Evolutionary conservation across 2,888 invertebrate genomes (phyloP), one percentile per base, ranked within the genome.

Genomic region (Dryocosmus kuriphilus): DNA sequence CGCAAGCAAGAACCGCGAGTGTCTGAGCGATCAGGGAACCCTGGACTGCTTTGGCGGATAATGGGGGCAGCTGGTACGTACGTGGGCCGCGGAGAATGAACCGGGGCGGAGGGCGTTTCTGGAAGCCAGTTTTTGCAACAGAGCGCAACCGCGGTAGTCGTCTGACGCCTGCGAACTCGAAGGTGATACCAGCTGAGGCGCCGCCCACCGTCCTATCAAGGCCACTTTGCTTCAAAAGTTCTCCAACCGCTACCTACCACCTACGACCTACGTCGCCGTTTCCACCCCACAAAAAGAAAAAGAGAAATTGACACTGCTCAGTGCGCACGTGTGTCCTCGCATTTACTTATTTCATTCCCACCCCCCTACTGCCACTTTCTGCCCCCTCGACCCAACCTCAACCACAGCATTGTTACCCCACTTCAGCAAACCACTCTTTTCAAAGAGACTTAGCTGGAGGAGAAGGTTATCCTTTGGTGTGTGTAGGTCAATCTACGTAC

Each of bases 201-300:
- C 88, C 91, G 91, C 91, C 91, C 88, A 88, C 87, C 87, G 86
- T 88, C 89, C 90, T 88, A 88, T 89, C 88, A 83, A 87, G 80
- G 79, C 78, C 57, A 61, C 79, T 76, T 78, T 75, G 80, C 84
- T 83, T 78, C 83, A 74, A 81, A 84, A 82, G 84, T 84, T 83
- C 87, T 86, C 84, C 85, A 85, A 85, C 86, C 86, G 83, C 86
- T 83, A 81, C 83, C 82, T 79, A 81, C 76, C 76, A 77, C 67
- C 82, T 79, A 76, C 75, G 61, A 77, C 61, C 78, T 71, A 65
- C 74, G 60, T 74, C 77, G 35, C 27, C 57, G 76, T 81, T 79
- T 57, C 78, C 77, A 79, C 80, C 79, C 65, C 79, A 76, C 77
- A 75, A 61, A 82, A 78, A n/a, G n/a, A n/a, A 79, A 77, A 76